Base-by-base conservation (phyloP, 2,888 invertebrate genomes). In the Tiphia femorata region DNA sequence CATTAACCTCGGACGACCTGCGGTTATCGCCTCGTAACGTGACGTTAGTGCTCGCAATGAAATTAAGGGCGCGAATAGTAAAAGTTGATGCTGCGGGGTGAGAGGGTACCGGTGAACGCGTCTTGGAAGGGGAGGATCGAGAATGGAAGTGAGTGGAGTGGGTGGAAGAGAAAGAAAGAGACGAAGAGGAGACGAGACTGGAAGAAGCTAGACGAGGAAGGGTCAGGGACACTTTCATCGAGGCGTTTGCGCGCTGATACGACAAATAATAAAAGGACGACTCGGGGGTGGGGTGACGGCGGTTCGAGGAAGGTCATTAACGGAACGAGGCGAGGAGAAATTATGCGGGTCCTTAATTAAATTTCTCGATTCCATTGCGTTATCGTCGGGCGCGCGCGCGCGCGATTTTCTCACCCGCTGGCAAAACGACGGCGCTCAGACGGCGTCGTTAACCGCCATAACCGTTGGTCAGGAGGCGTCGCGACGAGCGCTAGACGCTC, bases 341-440 rank as follows among this genome's bases (percentile, higher is more conserved):
- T 75, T 72, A 72, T 67, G 64, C 61, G 51, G 56, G 58, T 57
- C 63, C 64, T 71, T 76, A 73, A 76, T 77, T 74, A 74, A 72
- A 73, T 73, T 75, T 72, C 73, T 71, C 66, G 63, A 72, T 73
- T 70, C 61, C 57, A 55, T 55, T 61, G 59, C 62, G 59, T 67
- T 72, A 68, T 70, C 67, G 60, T 29, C 48, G 53, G 48, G 52
- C 49, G 52, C 62, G 49, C 33, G 48, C 38, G 47, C n/a, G n/a
- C n/a, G n/a, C n/a, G n/a, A n/a, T n/a, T n/a, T n/a, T n/a, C n/a
- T n/a, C n/a, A n/a, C n/a, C n/a, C n/a, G n/a, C n/a, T n/a, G n/a
- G n/a, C n/a, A n/a, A n/a, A n/a, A n/a, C n/a, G 33, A 57, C 63
- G 65, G 60, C 55, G 53, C 55, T 73, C 58, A 67, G 67, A 69